phyloP scores from a whole-genome alignment of 1,140 invertebrate species.

The Vollenhovia emeryi region DNA sequence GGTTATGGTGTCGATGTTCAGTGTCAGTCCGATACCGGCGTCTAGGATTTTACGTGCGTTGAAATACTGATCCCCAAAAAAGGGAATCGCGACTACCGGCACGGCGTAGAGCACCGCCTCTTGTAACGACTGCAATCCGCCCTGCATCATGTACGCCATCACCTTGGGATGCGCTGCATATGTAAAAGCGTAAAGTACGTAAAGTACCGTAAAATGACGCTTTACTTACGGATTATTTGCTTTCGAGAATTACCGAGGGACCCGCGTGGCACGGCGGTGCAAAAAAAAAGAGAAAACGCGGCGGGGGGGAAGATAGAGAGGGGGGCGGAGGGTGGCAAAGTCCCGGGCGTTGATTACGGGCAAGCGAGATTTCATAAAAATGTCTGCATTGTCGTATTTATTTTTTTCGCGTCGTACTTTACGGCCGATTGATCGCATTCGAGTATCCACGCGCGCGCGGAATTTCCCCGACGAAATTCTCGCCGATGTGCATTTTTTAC shows the following conservation, averaged over 20 bases:
- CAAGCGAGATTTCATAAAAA: constrained; percentile 50
- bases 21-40: constrained; percentile 77
- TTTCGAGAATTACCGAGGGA: constrained; percentile 3
- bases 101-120: constrained; percentile 86
- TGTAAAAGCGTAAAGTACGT: constrained; percentile 63
- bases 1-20: constrained; percentile 78
- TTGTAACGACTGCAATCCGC: constrained; percentile 86
- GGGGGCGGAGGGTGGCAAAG: neutral
- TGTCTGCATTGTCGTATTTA: constrained; percentile 35
- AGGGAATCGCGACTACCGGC: constrained; percentile 86
- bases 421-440: constrained; percentile 30
- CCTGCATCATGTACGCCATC: constrained; percentile 87
- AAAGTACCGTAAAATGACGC: constrained; percentile 21
- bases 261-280: neutral
- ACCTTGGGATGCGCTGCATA: constrained; percentile 84
- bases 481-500: constrained; percentile 24
- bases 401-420: constrained; percentile 34
- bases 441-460: constrained; percentile 23
- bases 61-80: constrained; percentile 84
- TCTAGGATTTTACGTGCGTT: constrained; percentile 81
- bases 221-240: constrained; percentile 41
- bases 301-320: neutral
- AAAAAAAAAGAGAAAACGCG: constrained; percentile 23
- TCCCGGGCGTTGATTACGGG: constrained; percentile 28
- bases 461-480: constrained; percentile 19